Evolutionary conservation across 2,113 vertebrate genomes (phyloP).

Genomic region (Vulpes lagopus): DNA sequence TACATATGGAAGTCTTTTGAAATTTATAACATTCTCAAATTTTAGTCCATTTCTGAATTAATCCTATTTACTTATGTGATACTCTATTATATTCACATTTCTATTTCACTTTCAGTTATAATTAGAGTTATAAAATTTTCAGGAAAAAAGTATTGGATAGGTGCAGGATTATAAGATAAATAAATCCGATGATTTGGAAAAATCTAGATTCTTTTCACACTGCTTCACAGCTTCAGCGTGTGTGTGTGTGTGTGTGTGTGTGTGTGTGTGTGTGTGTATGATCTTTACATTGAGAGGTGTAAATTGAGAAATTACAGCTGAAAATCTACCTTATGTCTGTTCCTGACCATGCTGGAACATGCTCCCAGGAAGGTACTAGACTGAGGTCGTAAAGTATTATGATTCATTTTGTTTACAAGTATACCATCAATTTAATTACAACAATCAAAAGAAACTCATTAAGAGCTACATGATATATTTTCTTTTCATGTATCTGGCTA

Average conservation of each 20-base stretch:
- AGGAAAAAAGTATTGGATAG: neutral
- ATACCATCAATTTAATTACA: neutral
- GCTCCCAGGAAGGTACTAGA: neutral
- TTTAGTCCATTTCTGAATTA: neutral
- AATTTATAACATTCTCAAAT: neutral
- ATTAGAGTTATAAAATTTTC: neutral
- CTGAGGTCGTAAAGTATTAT: neutral
- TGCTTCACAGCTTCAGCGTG: neutral
- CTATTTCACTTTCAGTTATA: neutral
- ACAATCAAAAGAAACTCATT: slow-evolving; percentile 27
- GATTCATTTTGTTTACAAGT: neutral
- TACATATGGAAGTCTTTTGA: neutral
- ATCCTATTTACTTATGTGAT: neutral
- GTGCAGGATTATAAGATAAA: neutral
- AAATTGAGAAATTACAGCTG: neutral
- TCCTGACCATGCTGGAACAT: neutral
- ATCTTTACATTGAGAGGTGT: neutral
- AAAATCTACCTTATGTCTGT: neutral
- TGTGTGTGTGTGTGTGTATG: neutral
- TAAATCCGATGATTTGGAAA: neutral
- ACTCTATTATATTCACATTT: neutral
- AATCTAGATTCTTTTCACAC: neutral
- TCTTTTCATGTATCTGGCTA: neutral
- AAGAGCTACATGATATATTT: neutral
- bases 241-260: neutral